Conservation (phyloP, 2,113 vertebrate genomes). For the Herpetotheres cachinnans region DNA sequence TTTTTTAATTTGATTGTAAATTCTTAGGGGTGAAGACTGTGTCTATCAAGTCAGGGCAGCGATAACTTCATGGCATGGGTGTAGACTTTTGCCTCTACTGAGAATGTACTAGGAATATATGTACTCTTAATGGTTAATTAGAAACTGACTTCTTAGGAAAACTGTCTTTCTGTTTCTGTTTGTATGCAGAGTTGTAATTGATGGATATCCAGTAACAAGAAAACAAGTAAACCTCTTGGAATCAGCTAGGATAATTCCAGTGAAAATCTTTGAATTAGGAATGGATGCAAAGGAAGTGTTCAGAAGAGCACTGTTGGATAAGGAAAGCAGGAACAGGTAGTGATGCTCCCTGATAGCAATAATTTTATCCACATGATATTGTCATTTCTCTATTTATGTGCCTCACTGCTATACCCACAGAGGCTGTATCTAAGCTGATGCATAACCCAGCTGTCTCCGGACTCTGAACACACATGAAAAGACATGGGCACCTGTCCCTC, state of each 20-base stretch:
- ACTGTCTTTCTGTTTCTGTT: not conserved
- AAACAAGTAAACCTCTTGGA: slow-evolving; percentile 81
- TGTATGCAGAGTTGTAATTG: slow-evolving; percentile 84
- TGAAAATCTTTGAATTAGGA: slow-evolving; percentile 84
- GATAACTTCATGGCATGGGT: not conserved
- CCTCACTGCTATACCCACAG: not conserved
- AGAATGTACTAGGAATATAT: not conserved
- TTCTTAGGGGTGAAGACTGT: not conserved
- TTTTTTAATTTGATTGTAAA: not conserved
- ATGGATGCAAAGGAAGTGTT: slow-evolving; percentile 84
- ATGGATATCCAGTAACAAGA: slow-evolving; percentile 87
- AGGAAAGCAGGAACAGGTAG: slow-evolving; percentile 77
- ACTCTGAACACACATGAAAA: not conserved
- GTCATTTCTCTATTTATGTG: not conserved
- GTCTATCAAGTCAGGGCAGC: not conserved
- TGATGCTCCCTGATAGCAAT: not conserved
- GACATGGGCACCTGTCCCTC: not conserved
- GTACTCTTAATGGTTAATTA: not conserved
- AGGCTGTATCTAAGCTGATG: not conserved
- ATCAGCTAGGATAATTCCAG: slow-evolving; percentile 82
- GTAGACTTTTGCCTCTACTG: not conserved
- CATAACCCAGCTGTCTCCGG: not conserved
- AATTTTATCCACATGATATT: not conserved
- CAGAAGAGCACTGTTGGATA: slow-evolving; percentile 81
- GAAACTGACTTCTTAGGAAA: not conserved